Evolutionary conservation across 2,113 vertebrate species (phyloP).

Genomic region (mouse (Mus musculus)): DNA sequence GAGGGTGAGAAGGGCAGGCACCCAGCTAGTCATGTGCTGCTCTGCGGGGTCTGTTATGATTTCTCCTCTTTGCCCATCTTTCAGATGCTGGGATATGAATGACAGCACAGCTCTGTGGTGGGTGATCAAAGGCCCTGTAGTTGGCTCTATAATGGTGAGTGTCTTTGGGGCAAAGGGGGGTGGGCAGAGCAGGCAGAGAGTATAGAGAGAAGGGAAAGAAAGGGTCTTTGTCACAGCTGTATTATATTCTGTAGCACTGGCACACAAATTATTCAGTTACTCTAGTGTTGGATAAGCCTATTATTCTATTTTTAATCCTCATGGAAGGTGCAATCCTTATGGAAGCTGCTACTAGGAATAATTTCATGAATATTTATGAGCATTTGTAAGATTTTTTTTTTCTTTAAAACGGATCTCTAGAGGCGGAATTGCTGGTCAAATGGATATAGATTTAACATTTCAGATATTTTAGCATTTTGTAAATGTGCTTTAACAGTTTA

Average conservation of each 20-base stretch:
- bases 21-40: not conserved
- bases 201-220: rapidly evolving
- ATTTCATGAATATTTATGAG: conserved; percentile 1
- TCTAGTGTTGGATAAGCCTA: not conserved
- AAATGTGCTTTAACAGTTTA: not conserved
- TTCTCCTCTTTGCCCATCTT: conserved; percentile 40
- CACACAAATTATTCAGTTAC: not conserved
- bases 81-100: conserved; percentile 98
- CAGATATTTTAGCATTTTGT: not conserved
- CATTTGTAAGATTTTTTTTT: not conserved
- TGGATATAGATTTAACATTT: not conserved
- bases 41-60: not conserved
- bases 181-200: not conserved
- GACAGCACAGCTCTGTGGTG: conserved; percentile 98
- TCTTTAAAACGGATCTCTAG: not conserved
- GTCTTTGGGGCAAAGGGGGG: no score
- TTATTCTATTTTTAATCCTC: not conserved
- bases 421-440: not conserved
- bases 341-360: not conserved
- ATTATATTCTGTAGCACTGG: not conserved
- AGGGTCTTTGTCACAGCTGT: not conserved
- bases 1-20: no score
- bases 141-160: conserved; percentile 98
- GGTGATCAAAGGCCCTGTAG: conserved; percentile 98
- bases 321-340: not conserved